Conservation (phyloP, 2,113 vertebrate genomes). For the Nibea albiflora region DNA sequence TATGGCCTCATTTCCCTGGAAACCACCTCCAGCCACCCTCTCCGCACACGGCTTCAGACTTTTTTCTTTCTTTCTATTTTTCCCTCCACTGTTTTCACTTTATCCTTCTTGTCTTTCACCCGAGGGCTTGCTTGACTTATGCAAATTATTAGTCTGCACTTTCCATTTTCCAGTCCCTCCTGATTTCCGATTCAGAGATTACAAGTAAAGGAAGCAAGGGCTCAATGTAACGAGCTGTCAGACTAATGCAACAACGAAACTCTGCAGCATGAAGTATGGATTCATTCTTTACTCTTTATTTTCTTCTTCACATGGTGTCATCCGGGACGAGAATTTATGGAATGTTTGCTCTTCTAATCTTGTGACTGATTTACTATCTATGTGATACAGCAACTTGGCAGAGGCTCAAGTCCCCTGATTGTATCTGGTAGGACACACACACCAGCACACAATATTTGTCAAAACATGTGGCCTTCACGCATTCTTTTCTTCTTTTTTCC, state of each 20-base stretch:
- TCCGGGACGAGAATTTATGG: conserved; percentile 50
- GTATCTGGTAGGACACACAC: conserved; percentile 71
- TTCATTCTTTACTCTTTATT: not conserved
- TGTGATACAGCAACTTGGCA: conserved; percentile 59
- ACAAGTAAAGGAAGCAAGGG: conserved; percentile 29
- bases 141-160: conserved; percentile 34
- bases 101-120: conserved; percentile 16
- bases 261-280: not conserved
- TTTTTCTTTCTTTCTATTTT: not conserved
- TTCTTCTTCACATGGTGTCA: conserved; percentile 32
- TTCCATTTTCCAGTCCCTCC: not conserved
- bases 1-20: conserved; percentile 73
- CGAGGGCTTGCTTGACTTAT: conserved; percentile 18
- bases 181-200: conserved; percentile 32
- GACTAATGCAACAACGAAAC: conserved; percentile 33
- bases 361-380: conserved; percentile 60
- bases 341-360: conserved; percentile 62
- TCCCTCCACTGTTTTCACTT: not conserved
- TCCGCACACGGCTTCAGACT: conserved; percentile 21
- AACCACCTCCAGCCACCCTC: conserved; percentile 70
- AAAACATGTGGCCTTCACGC: conserved; percentile 53
- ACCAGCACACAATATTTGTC: conserved; percentile 66
- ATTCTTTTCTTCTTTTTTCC: conserved; percentile 58
- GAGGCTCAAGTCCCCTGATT: conserved; percentile 65
- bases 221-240: conserved; percentile 26